Conservation (phyloP, 2,113 vertebrate species). For the Perca flavescens region DNA sequence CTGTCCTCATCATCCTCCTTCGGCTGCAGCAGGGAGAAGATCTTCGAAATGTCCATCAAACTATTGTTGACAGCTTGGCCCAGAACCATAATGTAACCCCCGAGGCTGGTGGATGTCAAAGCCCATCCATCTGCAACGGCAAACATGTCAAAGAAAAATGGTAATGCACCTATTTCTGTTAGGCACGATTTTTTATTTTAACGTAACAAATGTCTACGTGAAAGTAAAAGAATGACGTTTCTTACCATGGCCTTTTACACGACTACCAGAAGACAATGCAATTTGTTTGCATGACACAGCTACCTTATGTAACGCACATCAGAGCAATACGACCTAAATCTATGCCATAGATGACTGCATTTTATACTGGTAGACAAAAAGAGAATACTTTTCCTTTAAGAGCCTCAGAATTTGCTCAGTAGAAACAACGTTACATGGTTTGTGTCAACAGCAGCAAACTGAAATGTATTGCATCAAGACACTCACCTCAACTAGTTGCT, state of each 20-base stretch:
- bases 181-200: background rate
- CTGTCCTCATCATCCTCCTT: slow-evolving; percentile 83
- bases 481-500: slow-evolving; percentile 44
- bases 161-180: background rate
- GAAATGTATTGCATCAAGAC: background rate
- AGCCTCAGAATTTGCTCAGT: background rate
- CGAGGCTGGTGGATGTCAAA: slow-evolving; percentile 49
- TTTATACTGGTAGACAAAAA: background rate
- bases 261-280: background rate
- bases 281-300: background rate
- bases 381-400: background rate
- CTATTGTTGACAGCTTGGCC: slow-evolving; percentile 84
- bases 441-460: background rate
- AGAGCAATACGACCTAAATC: background rate
- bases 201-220: background rate
- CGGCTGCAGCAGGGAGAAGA: slow-evolving; percentile 93
- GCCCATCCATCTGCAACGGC: slow-evolving; percentile 63
- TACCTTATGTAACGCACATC: background rate
- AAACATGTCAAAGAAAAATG: slow-evolving; percentile 6
- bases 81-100: slow-evolving; percentile 72
- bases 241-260: background rate
- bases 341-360: background rate
- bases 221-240: background rate
- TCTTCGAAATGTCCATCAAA: slow-evolving; percentile 95
- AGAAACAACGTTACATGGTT: background rate